These are phyloP conservation scores for Ctenopoma kingsleyae DNA, from an alignment of 2,797 vertebrate species.

Conservation along the genomic window DNA sequence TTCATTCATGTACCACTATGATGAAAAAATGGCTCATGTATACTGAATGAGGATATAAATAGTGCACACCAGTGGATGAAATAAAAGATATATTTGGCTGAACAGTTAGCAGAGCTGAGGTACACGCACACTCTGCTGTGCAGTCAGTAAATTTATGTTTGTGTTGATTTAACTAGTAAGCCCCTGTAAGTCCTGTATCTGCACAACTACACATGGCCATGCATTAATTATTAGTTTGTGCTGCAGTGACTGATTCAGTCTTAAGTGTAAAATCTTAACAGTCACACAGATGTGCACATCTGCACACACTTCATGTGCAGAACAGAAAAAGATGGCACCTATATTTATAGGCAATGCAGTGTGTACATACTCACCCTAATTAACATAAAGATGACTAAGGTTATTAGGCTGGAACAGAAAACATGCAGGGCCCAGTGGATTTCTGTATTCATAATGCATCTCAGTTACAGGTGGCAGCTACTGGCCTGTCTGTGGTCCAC, in stretches of 20 bases:
- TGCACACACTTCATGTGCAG: slow-evolving; percentile 27
- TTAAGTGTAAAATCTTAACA: slow-evolving; percentile 37
- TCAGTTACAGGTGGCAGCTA: slow-evolving; percentile 83
- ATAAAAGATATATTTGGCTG: slow-evolving; percentile 64
- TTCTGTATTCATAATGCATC: slow-evolving; percentile 55
- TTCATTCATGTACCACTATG: slow-evolving; percentile 70
- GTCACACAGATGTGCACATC: slow-evolving; percentile 23
- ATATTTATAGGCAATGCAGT: slow-evolving; percentile 13
- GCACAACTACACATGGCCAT: slow-evolving; percentile 71
- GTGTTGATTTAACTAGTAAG: slow-evolving; percentile 40
- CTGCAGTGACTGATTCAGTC: slow-evolving; percentile 69
- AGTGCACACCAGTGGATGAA: slow-evolving; percentile 66
- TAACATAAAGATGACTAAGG: slow-evolving; percentile 38
- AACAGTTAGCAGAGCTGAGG: slow-evolving; percentile 54
- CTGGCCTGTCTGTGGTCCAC: slow-evolving; percentile 70
- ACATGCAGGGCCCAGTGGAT: slow-evolving; percentile 27
- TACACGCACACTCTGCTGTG: slow-evolving; percentile 47
- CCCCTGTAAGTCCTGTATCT: slow-evolving; percentile 51
- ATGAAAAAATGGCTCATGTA: slow-evolving; percentile 73
- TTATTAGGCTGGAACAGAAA: slow-evolving; percentile 32
- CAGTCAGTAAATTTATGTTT: slow-evolving; percentile 51
- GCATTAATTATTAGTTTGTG: slow-evolving; percentile 76
- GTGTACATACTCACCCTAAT: slow-evolving; percentile 27
- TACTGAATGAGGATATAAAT: slow-evolving; percentile 84
- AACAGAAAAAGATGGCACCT: slow-evolving; percentile 9